Evolutionary conservation across 2,113 vertebrate genomes (phyloP).

Genomic region (Halcyon senegalensis): DNA sequence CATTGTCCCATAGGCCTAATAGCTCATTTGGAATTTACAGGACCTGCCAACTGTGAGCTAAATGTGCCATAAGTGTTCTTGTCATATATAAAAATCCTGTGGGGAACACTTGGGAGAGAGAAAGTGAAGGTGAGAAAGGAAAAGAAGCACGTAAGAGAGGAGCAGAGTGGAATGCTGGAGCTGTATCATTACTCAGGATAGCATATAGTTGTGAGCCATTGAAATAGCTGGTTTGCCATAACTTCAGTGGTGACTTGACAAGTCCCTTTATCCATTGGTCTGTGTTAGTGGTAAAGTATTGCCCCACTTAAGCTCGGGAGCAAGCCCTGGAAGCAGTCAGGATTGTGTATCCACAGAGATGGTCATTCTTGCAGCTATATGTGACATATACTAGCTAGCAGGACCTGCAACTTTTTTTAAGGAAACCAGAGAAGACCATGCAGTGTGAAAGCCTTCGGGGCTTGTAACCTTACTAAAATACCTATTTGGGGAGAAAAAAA

Average conservation of each 20-base stretch:
- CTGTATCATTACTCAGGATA: neutral
- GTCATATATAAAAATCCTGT: neutral
- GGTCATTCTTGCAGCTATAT: neutral
- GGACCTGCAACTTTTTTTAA: slow-evolving; percentile 37
- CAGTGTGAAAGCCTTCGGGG: neutral
- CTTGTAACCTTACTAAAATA: neutral
- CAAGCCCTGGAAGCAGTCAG: neutral
- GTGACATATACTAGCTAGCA: neutral
- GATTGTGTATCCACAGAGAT: neutral
- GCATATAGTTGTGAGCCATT: neutral
- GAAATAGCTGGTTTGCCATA: neutral
- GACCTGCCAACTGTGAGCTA: neutral
- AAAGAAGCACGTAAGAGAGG: neutral
- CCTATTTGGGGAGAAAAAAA: neutral
- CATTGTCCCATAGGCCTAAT: neutral
- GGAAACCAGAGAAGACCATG: slow-evolving; percentile 45
- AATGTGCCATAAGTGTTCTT: neutral
- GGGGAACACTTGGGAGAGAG: neutral
- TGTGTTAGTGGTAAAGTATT: neutral
- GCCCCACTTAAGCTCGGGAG: neutral
- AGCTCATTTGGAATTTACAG: neutral
- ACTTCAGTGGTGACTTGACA: neutral
- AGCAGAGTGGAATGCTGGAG: neutral
- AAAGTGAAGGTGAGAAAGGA: neutral
- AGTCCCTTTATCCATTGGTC: neutral